phyloP scores from a whole-genome alignment of 2,888 invertebrate species.

The Dicyrtoma fusca region DNA sequence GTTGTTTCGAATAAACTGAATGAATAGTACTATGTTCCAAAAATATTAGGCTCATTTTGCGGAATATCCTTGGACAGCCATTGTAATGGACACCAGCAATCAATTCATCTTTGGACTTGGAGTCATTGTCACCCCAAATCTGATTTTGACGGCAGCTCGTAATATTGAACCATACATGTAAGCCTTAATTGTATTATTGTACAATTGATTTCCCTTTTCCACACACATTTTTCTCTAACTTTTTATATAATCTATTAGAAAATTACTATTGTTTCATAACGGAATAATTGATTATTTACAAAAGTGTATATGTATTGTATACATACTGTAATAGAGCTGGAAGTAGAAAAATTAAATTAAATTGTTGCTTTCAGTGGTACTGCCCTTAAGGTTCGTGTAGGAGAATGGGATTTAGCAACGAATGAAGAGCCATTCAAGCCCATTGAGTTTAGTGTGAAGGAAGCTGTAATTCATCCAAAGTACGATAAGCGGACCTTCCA shows the following conservation, averaged over 20 bases:
- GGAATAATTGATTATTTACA: constrained; percentile 6
- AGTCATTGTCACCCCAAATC: constrained; percentile 51
- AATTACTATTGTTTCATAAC: too few relatives aligned
- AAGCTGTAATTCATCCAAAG: constrained; percentile 51
- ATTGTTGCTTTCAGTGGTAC: constrained; percentile 42
- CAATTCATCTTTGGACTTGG: constrained; percentile 54
- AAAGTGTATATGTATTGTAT: neutral
- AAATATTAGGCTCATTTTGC: constrained; percentile 51
- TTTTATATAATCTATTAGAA: too few relatives aligned
- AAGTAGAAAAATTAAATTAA: too few relatives aligned
- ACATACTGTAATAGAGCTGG: constrained; percentile 7
- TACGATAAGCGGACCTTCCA: constrained; percentile 54
- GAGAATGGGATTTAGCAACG: constrained; percentile 54
- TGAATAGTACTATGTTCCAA: too few relatives aligned
- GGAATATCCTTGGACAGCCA: constrained; percentile 55
- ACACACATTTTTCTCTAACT: too few relatives aligned
- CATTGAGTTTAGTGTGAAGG: constrained; percentile 43
- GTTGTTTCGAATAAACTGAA: too few relatives aligned
- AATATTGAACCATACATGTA: constrained; percentile 51
- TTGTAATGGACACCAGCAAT: constrained; percentile 54
- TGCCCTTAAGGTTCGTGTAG: constrained; percentile 50
- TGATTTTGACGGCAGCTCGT: constrained; percentile 52
- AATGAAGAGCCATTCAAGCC: constrained; percentile 54
- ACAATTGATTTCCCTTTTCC: too few relatives aligned
- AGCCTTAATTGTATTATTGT: constrained; percentile 9